These are phyloP conservation scores for Thunnus thynnus DNA, from an alignment of 2,113 vertebrate genomes.

Conservation along the genomic window DNA sequence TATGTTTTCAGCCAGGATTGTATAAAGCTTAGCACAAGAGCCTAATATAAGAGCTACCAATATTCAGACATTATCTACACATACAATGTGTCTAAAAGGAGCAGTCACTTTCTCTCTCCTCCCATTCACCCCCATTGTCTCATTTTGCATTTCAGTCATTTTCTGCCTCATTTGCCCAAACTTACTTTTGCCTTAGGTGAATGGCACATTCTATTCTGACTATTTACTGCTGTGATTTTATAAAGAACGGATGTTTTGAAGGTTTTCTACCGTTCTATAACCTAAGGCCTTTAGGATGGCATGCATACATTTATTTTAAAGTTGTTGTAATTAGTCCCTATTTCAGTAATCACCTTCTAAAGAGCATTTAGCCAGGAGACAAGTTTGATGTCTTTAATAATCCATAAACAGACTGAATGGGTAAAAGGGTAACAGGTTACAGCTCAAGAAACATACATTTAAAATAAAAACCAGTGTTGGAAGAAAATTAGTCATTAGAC, in stretches of 20 bases:
- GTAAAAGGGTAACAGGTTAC: background rate
- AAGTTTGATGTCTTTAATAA: constrained; percentile 24
- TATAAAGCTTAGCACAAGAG: background rate
- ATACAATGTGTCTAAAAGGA: background rate
- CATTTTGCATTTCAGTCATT: constrained; percentile 13
- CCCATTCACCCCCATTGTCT: constrained; percentile 10
- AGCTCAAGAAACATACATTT: background rate
- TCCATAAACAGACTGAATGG: constrained; percentile 36
- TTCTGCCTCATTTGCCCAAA: constrained; percentile 22
- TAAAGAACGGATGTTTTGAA: constrained; percentile 15
- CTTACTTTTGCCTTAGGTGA: constrained; percentile 8
- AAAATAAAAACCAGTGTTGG: constrained; percentile 10
- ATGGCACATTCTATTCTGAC: background rate
- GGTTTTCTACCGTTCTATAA: constrained; percentile 6
- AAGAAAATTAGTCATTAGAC: constrained; percentile 11
- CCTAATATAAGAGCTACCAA: background rate
- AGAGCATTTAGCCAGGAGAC: constrained; percentile 8
- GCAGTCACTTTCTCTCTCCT: background rate
- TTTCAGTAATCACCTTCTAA: constrained; percentile 32
- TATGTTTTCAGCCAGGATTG: background rate
- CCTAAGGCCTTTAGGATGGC: background rate
- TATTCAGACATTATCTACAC: background rate
- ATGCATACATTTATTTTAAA: background rate
- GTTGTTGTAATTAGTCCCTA: background rate
- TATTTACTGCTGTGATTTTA: constrained; percentile 40